Conservation (phyloP, 2,797 vertebrate genomes). For the Anguilla pacifica region DNA sequence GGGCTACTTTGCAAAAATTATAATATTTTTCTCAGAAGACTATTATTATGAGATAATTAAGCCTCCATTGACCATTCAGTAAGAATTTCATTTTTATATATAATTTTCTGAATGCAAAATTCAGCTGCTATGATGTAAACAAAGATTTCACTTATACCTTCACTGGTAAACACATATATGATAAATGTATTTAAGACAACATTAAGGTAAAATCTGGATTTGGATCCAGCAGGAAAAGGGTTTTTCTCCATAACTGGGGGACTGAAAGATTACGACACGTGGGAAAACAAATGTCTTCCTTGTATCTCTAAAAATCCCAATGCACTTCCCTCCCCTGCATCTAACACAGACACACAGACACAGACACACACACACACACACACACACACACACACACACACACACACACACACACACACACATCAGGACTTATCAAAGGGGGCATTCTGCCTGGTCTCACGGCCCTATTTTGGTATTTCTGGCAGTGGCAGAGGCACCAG, state of each 20-base stretch:
- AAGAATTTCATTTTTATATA: too few relatives aligned
- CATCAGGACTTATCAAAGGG: conserved; percentile 13
- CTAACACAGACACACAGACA: neutral
- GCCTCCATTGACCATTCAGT: too few relatives aligned
- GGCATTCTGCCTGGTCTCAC: neutral
- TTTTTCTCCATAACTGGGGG: neutral
- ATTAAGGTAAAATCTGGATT: neutral
- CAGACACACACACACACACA: neutral
- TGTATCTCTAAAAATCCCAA: neutral
- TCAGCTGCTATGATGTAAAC: too few relatives aligned
- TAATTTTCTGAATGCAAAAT: too few relatives aligned
- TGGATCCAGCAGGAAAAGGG: neutral
- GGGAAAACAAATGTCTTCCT: neutral
- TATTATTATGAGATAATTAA: too few relatives aligned
- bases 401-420: neutral
- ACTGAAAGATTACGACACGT: neutral
- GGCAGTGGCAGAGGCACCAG: neutral
- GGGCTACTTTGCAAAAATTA: too few relatives aligned
- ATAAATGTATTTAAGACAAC: too few relatives aligned
- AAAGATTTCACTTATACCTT: too few relatives aligned
- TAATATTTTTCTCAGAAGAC: too few relatives aligned
- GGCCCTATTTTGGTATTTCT: conserved; percentile 1
- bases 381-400: neutral
- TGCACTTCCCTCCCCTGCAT: neutral
- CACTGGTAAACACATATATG: too few relatives aligned